A percentile compares a stretch with the other conserved stretches of the same genome.
phyloP scores from a whole-genome alignment of 92 coral and sea anemone species.

The Pocillopora meandrina region DNA sequence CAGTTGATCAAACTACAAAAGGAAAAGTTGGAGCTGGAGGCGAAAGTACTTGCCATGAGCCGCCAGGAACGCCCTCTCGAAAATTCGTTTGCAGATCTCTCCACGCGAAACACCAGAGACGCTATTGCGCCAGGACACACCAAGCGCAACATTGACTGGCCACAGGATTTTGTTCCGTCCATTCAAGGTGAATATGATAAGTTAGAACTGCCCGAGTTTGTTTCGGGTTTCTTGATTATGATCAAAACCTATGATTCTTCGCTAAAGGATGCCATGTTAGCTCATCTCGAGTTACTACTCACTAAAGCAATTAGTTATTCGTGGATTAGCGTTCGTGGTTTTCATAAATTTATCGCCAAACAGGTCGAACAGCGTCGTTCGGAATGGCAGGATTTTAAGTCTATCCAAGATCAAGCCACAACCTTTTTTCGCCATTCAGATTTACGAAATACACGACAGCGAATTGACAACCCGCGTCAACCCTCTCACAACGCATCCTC shows the following conservation, averaged over 20 bases:
- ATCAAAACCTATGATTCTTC: not conserved
- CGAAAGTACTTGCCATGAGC: not conserved
- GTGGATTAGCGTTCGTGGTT: constrained; percentile 22
- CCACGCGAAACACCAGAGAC: not conserved
- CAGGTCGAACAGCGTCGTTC: constrained; percentile 26
- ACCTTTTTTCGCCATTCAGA: constrained; percentile 7
- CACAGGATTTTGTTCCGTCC: constrained; percentile 3
- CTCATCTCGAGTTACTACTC: constrained; percentile 7
- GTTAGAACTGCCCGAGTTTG: constrained; percentile 26
- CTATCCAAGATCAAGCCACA: constrained; percentile 4
- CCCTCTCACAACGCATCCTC: not conserved
- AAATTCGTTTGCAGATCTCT: not conserved
- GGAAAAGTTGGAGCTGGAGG: constrained; percentile 1
- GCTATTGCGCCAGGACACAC: not conserved
- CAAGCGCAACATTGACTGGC: constrained; percentile 17
- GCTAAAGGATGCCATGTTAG: constrained; percentile 21
- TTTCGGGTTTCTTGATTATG: constrained; percentile 32
- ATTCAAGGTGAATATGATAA: constrained; percentile 27
- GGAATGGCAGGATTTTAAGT: constrained; percentile 6
- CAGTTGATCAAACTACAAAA: not conserved
- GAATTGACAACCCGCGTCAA: too few relatives aligned
- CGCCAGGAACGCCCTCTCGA: constrained; percentile 11
- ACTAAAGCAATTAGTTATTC: constrained; percentile 36
- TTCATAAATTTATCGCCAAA: constrained; percentile 23
- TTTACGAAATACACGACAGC: not conserved